Evolutionary conservation across 2,888 invertebrate species (phyloP).

Genomic region (Lordiphosa fenestrarum): DNA sequence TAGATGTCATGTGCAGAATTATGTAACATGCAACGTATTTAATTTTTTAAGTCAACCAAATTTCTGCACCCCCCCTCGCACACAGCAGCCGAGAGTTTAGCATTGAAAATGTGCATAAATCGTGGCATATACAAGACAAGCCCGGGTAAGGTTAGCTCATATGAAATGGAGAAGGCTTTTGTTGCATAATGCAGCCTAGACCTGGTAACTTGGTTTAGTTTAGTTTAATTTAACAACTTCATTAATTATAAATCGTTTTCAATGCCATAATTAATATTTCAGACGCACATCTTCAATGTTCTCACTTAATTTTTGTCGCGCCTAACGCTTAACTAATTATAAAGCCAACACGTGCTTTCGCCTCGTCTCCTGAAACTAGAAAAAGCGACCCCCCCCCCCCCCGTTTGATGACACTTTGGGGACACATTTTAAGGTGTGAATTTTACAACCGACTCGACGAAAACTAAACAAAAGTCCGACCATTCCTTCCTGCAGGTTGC

Average conservation of each 20-base stretch:
- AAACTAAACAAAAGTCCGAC: conserved; percentile 4
- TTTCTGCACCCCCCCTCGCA: conserved; percentile 6
- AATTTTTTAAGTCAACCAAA: conserved; percentile 53
- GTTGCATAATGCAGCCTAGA: conserved; percentile 25
- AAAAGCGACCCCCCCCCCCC: conserved; percentile 29
- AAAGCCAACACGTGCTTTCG: conserved; percentile 19
- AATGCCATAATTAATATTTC: conserved; percentile 49
- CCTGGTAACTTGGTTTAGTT: conserved; percentile 1
- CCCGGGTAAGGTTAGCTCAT: conserved; percentile 1
- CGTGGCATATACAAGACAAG: conserved; percentile 14
- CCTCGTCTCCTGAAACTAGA: conserved; percentile 29
- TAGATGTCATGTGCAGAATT: conserved; percentile 48
- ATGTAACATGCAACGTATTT: conserved; percentile 43
- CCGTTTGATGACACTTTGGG: conserved; percentile 64
- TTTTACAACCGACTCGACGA: conserved; percentile 42
- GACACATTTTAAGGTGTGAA: conserved; percentile 70
- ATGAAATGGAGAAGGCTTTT: conserved; percentile 8
- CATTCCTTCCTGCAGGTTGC: conserved; percentile 11
- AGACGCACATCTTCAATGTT: conserved; percentile 40
- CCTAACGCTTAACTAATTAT: conserved; percentile 59
- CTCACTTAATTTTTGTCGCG: conserved; percentile 54
- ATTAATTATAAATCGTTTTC: background rate
- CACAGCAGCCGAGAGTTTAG: conserved; percentile 13
- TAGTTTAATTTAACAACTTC: too few relatives aligned
- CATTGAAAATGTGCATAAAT: conserved; percentile 42